Conservation (phyloP, 2,113 vertebrate genomes). For the Pygoscelis antarcticus region DNA sequence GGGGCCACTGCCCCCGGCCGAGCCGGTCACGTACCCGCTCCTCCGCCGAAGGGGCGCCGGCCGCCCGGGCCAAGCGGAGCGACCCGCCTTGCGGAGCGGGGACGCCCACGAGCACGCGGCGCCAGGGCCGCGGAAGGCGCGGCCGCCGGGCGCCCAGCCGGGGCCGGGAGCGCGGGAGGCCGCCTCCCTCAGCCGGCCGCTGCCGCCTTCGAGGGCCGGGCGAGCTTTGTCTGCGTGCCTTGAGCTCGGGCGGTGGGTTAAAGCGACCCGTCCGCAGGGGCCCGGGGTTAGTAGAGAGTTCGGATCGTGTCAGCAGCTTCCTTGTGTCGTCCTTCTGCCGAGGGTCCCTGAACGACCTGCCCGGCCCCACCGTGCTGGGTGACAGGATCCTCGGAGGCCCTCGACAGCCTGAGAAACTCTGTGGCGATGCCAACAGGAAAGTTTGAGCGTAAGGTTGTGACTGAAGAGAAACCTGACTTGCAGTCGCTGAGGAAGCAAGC, state of each 20-base stretch:
- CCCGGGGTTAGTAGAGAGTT: neutral
- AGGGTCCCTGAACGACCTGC: neutral
- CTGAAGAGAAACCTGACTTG: neutral
- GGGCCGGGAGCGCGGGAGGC: too few relatives aligned
- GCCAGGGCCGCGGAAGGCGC: too few relatives aligned
- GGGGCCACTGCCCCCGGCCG: fast-evolving
- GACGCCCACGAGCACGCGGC: too few relatives aligned
- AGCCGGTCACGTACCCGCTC: neutral
- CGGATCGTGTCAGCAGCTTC: too few relatives aligned
- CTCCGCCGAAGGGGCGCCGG: neutral
- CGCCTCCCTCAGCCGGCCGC: too few relatives aligned
- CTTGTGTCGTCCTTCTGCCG: fast-evolving
- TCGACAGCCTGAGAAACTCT: neutral
- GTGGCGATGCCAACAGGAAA: neutral
- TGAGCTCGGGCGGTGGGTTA: neutral
- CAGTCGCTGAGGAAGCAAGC: neutral
- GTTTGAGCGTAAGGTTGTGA: neutral
- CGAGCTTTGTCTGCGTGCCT: too few relatives aligned
- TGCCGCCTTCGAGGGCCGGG: too few relatives aligned
- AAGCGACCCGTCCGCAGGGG: neutral
- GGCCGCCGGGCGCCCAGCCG: too few relatives aligned
- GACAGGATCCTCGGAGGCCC: too few relatives aligned
- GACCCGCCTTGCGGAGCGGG: too few relatives aligned
- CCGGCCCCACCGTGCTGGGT: neutral
- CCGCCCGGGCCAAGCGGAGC: neutral